A percentile compares a stretch with the other conserved stretches of the same genome.
These are phyloP conservation scores for Nannoperca australis DNA, from an alignment of 2,797 vertebrate genomes.

Conservation along the genomic window DNA sequence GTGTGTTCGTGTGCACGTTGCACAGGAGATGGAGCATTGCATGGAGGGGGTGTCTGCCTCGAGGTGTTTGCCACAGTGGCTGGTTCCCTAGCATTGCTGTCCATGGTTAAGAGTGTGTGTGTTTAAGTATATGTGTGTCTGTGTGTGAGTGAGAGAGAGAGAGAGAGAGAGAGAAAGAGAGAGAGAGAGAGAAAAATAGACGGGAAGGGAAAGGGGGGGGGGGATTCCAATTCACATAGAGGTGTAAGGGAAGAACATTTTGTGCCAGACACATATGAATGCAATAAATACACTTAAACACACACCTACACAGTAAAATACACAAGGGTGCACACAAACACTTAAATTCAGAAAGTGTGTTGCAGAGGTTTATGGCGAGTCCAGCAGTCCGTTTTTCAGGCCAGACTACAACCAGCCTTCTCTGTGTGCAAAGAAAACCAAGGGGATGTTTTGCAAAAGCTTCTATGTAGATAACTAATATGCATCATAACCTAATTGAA, in stretches of 20 bases:
- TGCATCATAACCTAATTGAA: not conserved
- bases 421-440: conserved; percentile 16
- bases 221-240: conserved; percentile 43
- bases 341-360: not conserved
- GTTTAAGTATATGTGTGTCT: conserved; percentile 2
- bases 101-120: conserved; percentile 28
- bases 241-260: conserved; percentile 27
- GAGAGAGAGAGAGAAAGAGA: conserved; percentile 11
- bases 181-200: not conserved
- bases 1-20: conserved; percentile 16
- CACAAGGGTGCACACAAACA: conserved; percentile 3
- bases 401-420: conserved; percentile 1
- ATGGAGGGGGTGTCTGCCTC: conserved; percentile 65
- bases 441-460: conserved; percentile 16
- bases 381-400: not conserved
- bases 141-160: conserved; percentile 37
- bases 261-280: conserved; percentile 28
- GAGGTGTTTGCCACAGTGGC: conserved; percentile 69
- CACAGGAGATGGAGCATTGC: conserved; percentile 62
- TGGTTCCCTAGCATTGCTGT: conserved; percentile 61
- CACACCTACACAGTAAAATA: conserved; percentile 13
- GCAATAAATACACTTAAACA: conserved; percentile 28
- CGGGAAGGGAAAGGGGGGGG: too few relatives aligned
- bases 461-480: conserved; percentile 28
- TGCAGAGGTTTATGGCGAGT: conserved; percentile 30